Conservation (phyloP, 1,140 invertebrate species). For the Stegodyphus mimosarum region DNA sequence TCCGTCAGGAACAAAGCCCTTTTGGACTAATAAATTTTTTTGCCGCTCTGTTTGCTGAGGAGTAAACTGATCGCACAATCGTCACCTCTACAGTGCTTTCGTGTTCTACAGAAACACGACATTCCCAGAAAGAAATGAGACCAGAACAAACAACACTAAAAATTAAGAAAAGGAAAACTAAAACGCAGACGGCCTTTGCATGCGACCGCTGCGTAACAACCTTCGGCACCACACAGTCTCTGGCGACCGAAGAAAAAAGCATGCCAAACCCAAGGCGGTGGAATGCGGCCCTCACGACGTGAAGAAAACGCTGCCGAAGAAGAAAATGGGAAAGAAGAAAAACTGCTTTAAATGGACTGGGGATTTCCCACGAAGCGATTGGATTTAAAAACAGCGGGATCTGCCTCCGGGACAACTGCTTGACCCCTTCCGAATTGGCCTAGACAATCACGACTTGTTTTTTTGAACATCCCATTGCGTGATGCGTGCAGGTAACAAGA, state of each 20-base stretch:
- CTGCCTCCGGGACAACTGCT: background rate
- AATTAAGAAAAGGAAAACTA: conserved; percentile 3
- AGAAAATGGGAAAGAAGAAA: background rate
- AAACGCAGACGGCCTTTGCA: background rate
- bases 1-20: no score
- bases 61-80: no score
- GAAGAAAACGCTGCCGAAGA: background rate
- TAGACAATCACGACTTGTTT: background rate
- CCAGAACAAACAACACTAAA: conserved; percentile 4
- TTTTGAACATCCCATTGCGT: background rate
- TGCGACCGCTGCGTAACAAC: background rate
- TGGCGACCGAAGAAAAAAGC: background rate
- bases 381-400: background rate
- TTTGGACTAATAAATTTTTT: no score
- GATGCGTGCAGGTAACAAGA: background rate
- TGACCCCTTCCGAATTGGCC: background rate
- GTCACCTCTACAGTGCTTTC: no score
- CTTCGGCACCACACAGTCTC: conserved; percentile 44
- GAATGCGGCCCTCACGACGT: background rate
- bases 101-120: no score
- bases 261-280: no score
- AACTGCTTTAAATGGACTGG: conserved; percentile 1
- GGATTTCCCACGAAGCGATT: background rate
- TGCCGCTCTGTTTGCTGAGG: no score
- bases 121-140: background rate